phyloP scores from a whole-genome alignment of 1,140 invertebrate species.

The Panulirus ornatus region DNA sequence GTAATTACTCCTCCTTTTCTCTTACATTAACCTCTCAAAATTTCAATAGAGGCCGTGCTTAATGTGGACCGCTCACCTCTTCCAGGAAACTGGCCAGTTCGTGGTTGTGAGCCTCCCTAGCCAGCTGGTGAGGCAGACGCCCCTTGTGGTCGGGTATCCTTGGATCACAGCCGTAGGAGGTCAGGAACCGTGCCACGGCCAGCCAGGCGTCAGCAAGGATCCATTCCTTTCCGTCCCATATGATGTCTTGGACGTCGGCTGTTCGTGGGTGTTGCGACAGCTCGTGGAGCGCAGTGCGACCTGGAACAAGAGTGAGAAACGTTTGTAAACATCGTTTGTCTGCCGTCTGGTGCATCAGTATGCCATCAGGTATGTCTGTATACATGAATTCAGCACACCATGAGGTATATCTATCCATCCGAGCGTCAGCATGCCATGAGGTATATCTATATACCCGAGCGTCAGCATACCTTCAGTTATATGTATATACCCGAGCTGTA shows the following conservation, averaged over 20 bases:
- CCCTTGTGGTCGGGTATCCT: slow-evolving; percentile 24
- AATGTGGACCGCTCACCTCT: not conserved
- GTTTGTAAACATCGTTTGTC: not conserved
- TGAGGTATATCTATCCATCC: not conserved
- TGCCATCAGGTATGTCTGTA: not conserved
- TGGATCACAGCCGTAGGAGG: slow-evolving; percentile 40
- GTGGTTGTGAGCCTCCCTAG: not conserved
- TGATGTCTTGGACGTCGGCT: not conserved
- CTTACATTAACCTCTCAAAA: not conserved
- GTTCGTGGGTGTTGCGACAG: slow-evolving; percentile 1
- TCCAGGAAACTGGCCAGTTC: not conserved
- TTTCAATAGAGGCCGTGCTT: not conserved
- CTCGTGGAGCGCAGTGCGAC: slow-evolving; percentile 38
- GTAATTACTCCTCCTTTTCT: not conserved
- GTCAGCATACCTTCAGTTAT: not conserved
- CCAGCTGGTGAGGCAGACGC: not conserved
- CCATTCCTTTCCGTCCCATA: slow-evolving; percentile 44
- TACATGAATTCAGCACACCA: not conserved
- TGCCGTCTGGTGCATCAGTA: not conserved
- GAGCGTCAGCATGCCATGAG: not conserved
- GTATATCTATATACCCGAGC: not conserved
- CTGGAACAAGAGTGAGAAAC: not conserved
- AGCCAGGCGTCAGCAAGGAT: slow-evolving; percentile 26
- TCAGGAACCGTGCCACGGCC: not conserved
- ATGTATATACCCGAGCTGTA: not conserved